Conservation (phyloP, 2,797 vertebrate species). For the Naso thynnoides region DNA sequence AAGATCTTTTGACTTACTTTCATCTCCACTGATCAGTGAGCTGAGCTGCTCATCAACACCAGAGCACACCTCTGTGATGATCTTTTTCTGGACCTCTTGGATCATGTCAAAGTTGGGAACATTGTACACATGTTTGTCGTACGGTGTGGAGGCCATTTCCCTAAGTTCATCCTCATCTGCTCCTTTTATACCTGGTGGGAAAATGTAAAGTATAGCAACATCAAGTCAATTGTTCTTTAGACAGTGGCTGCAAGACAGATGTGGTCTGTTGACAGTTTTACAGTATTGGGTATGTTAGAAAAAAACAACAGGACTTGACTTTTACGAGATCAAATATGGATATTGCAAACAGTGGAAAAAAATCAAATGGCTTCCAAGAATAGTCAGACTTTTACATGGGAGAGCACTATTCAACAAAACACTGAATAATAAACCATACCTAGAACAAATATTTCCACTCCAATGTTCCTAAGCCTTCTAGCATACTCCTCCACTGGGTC, state of each 20-base stretch:
- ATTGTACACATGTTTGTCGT: conserved; percentile 94
- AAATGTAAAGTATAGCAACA: conserved; percentile 42
- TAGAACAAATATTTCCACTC: conserved; percentile 97
- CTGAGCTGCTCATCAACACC: conserved; percentile 95
- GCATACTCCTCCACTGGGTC: conserved; percentile 96
- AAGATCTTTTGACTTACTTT: conserved; percentile 86
- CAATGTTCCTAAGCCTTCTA: conserved; percentile 92
- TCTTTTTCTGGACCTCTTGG: conserved; percentile 92
- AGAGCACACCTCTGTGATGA: conserved; percentile 93
- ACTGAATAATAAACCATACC: conserved; percentile 85
- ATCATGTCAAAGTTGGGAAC: conserved; percentile 96
- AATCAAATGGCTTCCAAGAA: conserved; percentile 70
- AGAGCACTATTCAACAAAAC: conserved; percentile 64
- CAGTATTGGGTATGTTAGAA: conserved; percentile 26
- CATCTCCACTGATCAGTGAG: conserved; percentile 91
- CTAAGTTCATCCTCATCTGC: conserved; percentile 97
- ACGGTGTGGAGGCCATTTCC: conserved; percentile 95
- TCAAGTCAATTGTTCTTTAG: conserved; percentile 36
- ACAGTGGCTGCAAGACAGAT: conserved; percentile 60
- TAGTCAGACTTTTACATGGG: conserved; percentile 62
- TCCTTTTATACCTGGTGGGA: conserved; percentile 94
- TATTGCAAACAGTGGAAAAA: conserved; percentile 70
- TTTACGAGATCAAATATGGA: conserved; percentile 56
- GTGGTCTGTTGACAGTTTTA: conserved; percentile 44
- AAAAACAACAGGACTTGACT: conserved; percentile 45